Conservation (phyloP, 2,888 invertebrate genomes). For the Megamerina dolium region DNA sequence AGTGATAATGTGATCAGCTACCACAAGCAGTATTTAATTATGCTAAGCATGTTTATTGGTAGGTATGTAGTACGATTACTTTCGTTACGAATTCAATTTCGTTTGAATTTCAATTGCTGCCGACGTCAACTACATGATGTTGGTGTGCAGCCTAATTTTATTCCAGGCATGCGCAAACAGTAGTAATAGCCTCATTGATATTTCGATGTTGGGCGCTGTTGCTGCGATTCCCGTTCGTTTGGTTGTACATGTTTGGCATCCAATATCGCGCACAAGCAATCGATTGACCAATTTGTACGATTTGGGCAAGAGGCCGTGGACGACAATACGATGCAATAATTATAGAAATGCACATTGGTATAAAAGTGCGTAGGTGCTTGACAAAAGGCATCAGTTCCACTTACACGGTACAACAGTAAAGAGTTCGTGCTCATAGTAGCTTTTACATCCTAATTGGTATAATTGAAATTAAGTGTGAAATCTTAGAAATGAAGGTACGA, state of each 20-base stretch:
- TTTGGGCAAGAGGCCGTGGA: too few relatives aligned
- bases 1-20: too few relatives aligned
- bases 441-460: conserved; percentile 30
- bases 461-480: conserved; percentile 40
- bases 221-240: not conserved
- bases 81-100: conserved; percentile 34
- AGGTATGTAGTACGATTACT: conserved; percentile 25
- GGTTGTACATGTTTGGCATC: not conserved
- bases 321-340: too few relatives aligned
- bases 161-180: too few relatives aligned
- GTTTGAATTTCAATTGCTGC: conserved; percentile 21
- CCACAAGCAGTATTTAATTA: conserved; percentile 26
- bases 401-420: conserved; percentile 31
- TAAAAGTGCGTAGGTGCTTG: conserved; percentile 35
- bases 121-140: too few relatives aligned
- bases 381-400: conserved; percentile 35
- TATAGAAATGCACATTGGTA: too few relatives aligned
- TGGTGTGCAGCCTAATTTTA: too few relatives aligned
- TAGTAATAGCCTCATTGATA: too few relatives aligned
- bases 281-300: too few relatives aligned
- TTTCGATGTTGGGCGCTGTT: too few relatives aligned
- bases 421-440: conserved; percentile 29
- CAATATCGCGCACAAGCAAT: too few relatives aligned
- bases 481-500: conserved; percentile 44
- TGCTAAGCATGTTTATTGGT: conserved; percentile 25